phyloP scores from a whole-genome alignment of 2,797 vertebrate genomes.

The Acanthurus tractus region DNA sequence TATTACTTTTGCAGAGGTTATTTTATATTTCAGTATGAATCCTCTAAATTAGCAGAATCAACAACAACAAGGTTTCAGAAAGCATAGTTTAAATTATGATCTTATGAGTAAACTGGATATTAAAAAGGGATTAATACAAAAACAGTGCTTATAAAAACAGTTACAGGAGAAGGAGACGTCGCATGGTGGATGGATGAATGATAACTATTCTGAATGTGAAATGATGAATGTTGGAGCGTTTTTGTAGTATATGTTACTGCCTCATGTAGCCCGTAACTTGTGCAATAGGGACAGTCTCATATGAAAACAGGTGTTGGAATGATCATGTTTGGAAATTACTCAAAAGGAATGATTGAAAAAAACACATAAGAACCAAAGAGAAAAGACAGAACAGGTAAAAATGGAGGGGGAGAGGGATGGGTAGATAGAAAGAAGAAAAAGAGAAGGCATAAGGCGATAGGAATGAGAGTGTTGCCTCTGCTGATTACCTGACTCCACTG shows the following conservation, averaged over 20 bases:
- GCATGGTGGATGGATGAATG: constrained; percentile 6
- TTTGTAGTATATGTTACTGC: neutral
- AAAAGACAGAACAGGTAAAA: constrained; percentile 24
- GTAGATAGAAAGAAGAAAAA: constrained; percentile 42
- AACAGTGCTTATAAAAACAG: constrained; percentile 1
- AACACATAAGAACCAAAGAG: constrained; percentile 8
- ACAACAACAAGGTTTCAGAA: neutral
- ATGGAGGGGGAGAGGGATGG: constrained; percentile 27
- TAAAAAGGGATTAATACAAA: neutral
- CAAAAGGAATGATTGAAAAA: constrained; percentile 7
- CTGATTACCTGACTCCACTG: constrained; percentile 91
- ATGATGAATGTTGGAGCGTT: constrained; percentile 20
- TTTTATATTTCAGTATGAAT: neutral
- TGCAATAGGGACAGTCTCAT: neutral
- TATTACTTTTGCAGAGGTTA: neutral
- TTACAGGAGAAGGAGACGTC: neutral
- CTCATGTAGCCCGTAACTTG: constrained; percentile 2
- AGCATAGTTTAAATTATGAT: neutral
- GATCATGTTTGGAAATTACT: neutral
- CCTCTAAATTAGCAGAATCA: neutral
- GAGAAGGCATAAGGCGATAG: constrained; percentile 65
- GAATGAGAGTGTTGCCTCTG: constrained; percentile 87
- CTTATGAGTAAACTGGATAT: neutral
- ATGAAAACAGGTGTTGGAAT: neutral
- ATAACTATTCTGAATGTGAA: constrained; percentile 19